Evolutionary conservation across 1,140 invertebrate genomes (phyloP).

Genomic region (Orchestia grillus): DNA sequence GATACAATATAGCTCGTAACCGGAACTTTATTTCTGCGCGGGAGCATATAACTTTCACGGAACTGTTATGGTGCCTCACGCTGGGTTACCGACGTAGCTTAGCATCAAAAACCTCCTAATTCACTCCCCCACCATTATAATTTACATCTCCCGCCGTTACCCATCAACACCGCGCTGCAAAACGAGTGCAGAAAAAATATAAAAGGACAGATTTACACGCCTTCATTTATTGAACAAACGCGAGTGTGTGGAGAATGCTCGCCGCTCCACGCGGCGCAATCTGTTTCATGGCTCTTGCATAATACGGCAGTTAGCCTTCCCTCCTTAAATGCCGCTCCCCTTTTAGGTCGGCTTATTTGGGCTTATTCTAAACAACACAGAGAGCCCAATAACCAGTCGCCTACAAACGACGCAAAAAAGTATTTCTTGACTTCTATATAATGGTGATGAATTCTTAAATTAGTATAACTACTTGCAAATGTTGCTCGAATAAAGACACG

Average conservation of each 20-base stretch:
- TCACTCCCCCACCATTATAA: slow-evolving; percentile 25
- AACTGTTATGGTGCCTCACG: not conserved
- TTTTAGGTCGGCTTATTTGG: slow-evolving; percentile 54
- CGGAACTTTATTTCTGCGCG: not conserved
- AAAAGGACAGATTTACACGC: slow-evolving; percentile 42
- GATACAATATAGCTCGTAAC: not conserved
- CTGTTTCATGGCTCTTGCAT: slow-evolving; percentile 43
- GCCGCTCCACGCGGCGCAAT: not conserved
- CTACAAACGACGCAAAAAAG: not conserved
- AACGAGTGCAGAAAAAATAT: not conserved
- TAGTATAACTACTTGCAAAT: not conserved
- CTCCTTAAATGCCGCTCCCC: slow-evolving; percentile 50
- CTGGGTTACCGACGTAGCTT: slow-evolving; percentile 2
- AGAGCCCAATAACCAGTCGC: not conserved
- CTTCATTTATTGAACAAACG: slow-evolving; percentile 50
- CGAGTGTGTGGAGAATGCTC: slow-evolving; percentile 34
- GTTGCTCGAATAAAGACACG: not conserved
- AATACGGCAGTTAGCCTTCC: slow-evolving; percentile 52
- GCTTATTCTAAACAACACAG: slow-evolving; percentile 51
- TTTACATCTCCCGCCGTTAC: slow-evolving; percentile 20
- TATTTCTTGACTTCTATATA: not conserved
- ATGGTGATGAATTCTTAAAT: not conserved
- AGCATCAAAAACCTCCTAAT: slow-evolving; percentile 29
- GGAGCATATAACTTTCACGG: not conserved
- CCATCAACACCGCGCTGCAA: slow-evolving; percentile 19